A percentile compares a stretch with the other conserved stretches of the same genome.
phyloP scores from a whole-genome alignment of 2,113 vertebrate genomes.

The Centropus unirufus region DNA sequence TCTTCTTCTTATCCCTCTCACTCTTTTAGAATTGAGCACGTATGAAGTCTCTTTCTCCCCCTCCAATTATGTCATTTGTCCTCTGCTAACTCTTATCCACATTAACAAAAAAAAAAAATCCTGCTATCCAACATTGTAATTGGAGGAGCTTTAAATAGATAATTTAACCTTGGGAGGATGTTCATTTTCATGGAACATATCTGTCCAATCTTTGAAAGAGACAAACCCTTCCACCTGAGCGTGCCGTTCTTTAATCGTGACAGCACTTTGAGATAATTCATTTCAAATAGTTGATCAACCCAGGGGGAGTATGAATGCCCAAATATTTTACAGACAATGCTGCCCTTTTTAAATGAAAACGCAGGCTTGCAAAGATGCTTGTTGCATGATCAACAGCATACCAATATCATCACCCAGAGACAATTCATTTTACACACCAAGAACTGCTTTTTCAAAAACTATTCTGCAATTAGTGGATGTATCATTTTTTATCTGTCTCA shows the following conservation, averaged over 20 bases:
- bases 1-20: background rate
- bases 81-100: conserved; percentile 59
- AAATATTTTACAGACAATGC: conserved; percentile 70
- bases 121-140: conserved; percentile 60
- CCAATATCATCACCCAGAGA: background rate
- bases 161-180: conserved; percentile 78
- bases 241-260: conserved; percentile 73
- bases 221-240: conserved; percentile 74
- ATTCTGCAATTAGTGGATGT: background rate
- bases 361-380: background rate
- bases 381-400: background rate
- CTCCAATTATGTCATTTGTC: conserved; percentile 70
- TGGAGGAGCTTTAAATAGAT: conserved; percentile 75
- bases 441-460: background rate
- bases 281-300: conserved; percentile 68
- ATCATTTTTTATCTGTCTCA: background rate
- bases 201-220: conserved; percentile 70
- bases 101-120: background rate
- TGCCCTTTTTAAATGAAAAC: conserved; percentile 43
- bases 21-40: background rate
- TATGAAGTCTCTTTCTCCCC: conserved; percentile 19
- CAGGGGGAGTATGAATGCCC: conserved; percentile 65
- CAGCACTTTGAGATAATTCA: conserved; percentile 65
- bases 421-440: background rate
- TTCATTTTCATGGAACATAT: conserved; percentile 68